Conservation (phyloP, 2,113 vertebrate genomes). For the Nannobrachium achirus region DNA sequence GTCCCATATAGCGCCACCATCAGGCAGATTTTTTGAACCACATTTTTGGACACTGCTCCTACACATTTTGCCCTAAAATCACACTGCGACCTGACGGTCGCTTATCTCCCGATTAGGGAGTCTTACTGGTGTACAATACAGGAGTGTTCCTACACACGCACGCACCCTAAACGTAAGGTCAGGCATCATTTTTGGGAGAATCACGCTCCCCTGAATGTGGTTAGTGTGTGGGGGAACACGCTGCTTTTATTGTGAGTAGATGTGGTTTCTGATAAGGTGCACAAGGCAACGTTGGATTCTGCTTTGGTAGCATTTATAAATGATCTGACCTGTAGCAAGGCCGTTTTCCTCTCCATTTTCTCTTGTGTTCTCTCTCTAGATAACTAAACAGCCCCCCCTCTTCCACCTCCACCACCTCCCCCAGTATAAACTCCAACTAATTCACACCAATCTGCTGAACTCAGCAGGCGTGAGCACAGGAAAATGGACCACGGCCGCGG, state of each 20-base stretch:
- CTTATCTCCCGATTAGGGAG: too few species aligned
- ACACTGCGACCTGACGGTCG: too few species aligned
- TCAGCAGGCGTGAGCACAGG: constrained; percentile 52
- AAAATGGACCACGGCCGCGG: constrained; percentile 51
- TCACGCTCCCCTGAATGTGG: too few species aligned
- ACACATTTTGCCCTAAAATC: too few species aligned
- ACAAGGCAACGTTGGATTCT: constrained; percentile 16
- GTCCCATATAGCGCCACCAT: too few species aligned
- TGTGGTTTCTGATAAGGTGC: not conserved
- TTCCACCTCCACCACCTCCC: constrained; percentile 31
- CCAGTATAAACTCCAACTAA: constrained; percentile 55
- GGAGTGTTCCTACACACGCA: too few species aligned
- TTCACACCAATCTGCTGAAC: constrained; percentile 64
- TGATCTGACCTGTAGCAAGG: constrained; percentile 30
- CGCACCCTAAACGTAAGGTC: too few species aligned
- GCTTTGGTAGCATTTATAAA: constrained; percentile 26
- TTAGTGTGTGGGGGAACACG: too few species aligned
- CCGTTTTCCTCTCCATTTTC: constrained; percentile 29
- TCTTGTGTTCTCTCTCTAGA: constrained; percentile 26
- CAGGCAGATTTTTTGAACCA: too few species aligned
- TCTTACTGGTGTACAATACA: too few species aligned
- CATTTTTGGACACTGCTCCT: too few species aligned
- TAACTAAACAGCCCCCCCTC: constrained; percentile 40
- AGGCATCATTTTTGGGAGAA: too few species aligned
- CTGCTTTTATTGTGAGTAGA: not conserved